Evolutionary conservation across 2,888 invertebrate genomes (phyloP).

Genomic region (Pocota personata): DNA sequence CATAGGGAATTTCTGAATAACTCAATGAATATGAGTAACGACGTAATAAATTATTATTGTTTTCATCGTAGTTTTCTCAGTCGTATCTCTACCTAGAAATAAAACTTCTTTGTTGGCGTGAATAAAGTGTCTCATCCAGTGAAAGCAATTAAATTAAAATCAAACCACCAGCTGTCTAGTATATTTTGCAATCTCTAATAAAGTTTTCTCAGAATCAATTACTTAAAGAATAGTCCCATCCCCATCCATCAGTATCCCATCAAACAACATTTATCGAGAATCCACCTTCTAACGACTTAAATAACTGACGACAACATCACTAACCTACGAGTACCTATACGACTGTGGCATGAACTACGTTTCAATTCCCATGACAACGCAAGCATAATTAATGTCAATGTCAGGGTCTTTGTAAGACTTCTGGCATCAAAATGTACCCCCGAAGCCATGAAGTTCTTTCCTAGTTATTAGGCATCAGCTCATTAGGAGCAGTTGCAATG

Average conservation of each 20-base stretch:
- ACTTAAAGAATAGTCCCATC: background rate
- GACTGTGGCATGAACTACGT: background rate
- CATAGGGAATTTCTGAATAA: no score
- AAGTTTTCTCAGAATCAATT: background rate
- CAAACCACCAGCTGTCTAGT: background rate
- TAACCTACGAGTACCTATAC: background rate
- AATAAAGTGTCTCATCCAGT: no score
- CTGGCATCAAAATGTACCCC: background rate
- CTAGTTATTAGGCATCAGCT: background rate
- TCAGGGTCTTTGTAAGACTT: background rate
- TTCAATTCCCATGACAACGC: background rate
- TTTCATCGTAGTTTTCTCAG: no score
- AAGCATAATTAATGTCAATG: conserved; percentile 12
- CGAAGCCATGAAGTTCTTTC: background rate
- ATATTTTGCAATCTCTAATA: background rate
- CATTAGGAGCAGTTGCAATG: background rate
- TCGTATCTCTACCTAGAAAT: no score
- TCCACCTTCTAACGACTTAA: background rate
- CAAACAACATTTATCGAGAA: background rate
- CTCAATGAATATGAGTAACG: no score
- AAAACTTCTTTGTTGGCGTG: no score
- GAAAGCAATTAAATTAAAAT: background rate
- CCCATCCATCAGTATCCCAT: background rate
- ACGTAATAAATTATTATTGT: no score
- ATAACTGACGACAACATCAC: background rate